Evolutionary conservation across 1,140 invertebrate species (phyloP), one percentile per base, ranked within the genome.

Genomic region (Eubasilissa regina): DNA sequence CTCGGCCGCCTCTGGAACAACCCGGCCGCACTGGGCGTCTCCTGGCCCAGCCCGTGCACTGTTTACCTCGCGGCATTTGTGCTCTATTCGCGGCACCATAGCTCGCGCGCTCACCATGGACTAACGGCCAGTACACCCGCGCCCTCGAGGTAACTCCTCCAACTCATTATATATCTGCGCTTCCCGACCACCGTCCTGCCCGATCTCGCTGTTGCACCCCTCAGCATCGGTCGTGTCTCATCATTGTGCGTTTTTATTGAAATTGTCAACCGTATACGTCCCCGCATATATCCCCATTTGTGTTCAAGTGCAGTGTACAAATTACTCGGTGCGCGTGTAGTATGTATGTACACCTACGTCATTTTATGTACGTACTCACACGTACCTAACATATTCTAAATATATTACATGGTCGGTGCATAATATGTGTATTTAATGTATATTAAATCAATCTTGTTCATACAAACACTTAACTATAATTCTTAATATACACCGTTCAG

Each of bases 1-100:
- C 55, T 78, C 77, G 66, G 77, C 66, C 77, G 77, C 55, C 77
- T 55, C 66, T 78, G 66, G 77, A 64, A 78, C 77, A 53, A 72
- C 53, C 77, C 66, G 53, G 77, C 77, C 72, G 77, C 35, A 64
- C 60, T 64, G 76, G 77, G 77, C 77, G 77, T 78, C 77, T 56
- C 77, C 77, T 73, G 64, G 11, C 53, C 51, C 15, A 12, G 17
- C 73, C 19, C 73, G 60, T 56, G 44, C 75, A 43, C 25, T 76
- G 75, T 76, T 76, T 76, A 76, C 60, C 35, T 58, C 55, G 15
- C 21, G 55, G 15, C 55, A 21, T 58, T 58, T 21, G 55, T 21
- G 53, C 55, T 58, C 55, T 11, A n/a, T 58, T 21, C 25, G 25
- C 25, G n/a, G 48, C 48, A 8, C 48, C 60, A 25, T 43, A 43